Conservation (phyloP, 2,797 vertebrate species). For the Gastrophryne carolinensis region DNA sequence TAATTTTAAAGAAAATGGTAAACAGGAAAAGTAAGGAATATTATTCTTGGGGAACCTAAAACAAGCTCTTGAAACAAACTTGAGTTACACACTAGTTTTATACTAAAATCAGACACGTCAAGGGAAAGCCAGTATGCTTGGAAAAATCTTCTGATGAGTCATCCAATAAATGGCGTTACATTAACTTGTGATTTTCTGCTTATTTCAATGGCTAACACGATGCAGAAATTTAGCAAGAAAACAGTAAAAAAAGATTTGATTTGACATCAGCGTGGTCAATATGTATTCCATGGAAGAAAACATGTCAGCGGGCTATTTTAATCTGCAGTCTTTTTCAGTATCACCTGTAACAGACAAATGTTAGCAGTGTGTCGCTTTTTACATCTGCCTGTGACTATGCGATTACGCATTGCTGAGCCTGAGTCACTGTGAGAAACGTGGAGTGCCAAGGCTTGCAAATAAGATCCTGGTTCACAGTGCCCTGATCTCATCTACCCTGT, state of each 20-base stretch:
- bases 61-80: too few species aligned
- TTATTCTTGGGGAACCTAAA: too few species aligned
- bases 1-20: too few species aligned
- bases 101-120: too few species aligned
- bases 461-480: not conserved
- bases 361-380: conserved; percentile 12
- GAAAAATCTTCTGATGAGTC: too few species aligned
- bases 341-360: conserved; percentile 2
- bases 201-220: too few species aligned
- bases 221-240: too few species aligned
- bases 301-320: not conserved
- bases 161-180: too few species aligned
- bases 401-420: not conserved
- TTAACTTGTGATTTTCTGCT: too few species aligned
- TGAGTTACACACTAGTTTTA: too few species aligned
- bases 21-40: too few species aligned
- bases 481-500: not conserved
- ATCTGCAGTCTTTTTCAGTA: conserved; percentile 3
- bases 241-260: not conserved
- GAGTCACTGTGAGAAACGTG: conserved; percentile 5
- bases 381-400: conserved; percentile 7
- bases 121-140: too few species aligned
- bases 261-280: not conserved
- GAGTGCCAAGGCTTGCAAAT: not conserved
- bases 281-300: not conserved